Evolutionary conservation across 2,888 invertebrate genomes (phyloP), one percentile per base, ranked within the genome.

Genomic region (Tyria jacobaeae): DNA sequence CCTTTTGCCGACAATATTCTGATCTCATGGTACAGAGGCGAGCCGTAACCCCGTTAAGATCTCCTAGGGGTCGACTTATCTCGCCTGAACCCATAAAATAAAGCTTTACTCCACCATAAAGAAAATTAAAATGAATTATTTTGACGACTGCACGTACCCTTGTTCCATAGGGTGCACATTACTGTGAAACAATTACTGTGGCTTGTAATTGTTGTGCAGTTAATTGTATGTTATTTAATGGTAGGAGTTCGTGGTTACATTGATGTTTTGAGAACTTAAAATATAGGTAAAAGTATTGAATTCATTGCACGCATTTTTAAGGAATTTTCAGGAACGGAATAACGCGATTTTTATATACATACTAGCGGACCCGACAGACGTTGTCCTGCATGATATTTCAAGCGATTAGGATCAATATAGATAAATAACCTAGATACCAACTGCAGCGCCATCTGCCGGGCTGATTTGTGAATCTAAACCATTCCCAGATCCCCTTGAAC

Each of bases 81-180:
- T 92, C 87, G 84, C 83, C 86, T 83, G 86, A 85, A 86, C 81
- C 87, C 91, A 90, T 94, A 94, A 94, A 94, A 94, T 94, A 93
- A 93, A 93, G 93, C 91, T 94, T 94, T 93, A 94, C 89, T 92
- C 85, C 90, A 84, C 88, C 90, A 92, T 94, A 94, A 93, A 93
- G 92, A 92, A 93, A 94, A 94, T 94, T 93, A 94, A 93, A 94
- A 94, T 94, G 94, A 94, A 93, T 94, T 94, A 94, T 94, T 94
- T 93, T 94, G 94, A 93, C 94, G 94, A 93, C 92, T 87, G 84
- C 84, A 81, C 82, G 50, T 55, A 51, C 17, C 55, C 54, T 41
- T 24, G 41, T 41, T 37, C 41, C 85, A 86, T 55, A 53, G 63
- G 59, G 80, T 80, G 83, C 82, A 82, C 41, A 39, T 58, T 34